These are phyloP conservation scores for Premnoplex brunnescens DNA, from an alignment of 2,797 vertebrate genomes.

Conservation along the genomic window DNA sequence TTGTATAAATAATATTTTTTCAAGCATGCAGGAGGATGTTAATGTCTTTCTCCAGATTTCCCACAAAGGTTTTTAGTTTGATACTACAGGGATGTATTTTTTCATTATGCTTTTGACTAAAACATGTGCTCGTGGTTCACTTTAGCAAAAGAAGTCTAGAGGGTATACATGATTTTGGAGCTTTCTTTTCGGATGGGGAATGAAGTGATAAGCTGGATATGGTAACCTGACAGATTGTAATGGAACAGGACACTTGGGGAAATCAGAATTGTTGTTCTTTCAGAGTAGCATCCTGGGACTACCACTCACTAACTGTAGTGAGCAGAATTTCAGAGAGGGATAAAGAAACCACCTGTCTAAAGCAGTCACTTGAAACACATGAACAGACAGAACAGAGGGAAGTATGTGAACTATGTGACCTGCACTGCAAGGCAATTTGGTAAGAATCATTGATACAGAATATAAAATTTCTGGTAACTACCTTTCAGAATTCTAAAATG, in stretches of 20 bases:
- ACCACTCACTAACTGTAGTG: background rate
- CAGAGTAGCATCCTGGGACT: background rate
- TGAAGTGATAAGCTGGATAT: background rate
- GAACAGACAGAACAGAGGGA: background rate
- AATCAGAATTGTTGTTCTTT: background rate
- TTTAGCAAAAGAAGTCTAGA: background rate
- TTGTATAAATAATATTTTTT: background rate
- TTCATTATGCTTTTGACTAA: background rate
- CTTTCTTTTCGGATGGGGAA: background rate
- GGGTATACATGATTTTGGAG: background rate
- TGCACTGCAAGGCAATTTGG: background rate
- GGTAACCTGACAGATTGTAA: background rate
- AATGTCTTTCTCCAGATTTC: background rate
- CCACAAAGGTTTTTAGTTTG: background rate
- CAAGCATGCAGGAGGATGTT: background rate
- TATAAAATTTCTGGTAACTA: constrained; percentile 14
- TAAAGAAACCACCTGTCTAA: constrained; percentile 20
- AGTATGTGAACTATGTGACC: constrained; percentile 13
- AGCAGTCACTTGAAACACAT: background rate
- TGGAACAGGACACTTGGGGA: background rate
- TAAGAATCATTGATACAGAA: constrained; percentile 24
- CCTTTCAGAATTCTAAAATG: constrained; percentile 2
- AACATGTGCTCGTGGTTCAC: background rate
- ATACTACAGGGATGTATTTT: background rate
- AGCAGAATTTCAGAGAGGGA: background rate